Evolutionary conservation across 2,888 invertebrate species (phyloP).

Genomic region (Euplagia quadripunctaria): DNA sequence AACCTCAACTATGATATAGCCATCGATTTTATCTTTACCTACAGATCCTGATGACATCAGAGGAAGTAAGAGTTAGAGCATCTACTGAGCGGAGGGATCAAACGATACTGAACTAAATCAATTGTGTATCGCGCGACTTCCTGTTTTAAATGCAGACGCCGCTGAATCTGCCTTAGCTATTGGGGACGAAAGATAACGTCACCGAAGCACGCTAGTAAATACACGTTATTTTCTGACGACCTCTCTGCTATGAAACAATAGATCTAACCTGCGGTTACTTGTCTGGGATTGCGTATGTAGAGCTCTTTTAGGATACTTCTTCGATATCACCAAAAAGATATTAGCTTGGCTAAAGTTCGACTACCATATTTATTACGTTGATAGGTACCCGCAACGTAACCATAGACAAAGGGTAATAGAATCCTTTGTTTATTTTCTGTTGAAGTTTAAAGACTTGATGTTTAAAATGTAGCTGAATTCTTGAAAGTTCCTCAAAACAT

Average conservation of each 20-base stretch:
- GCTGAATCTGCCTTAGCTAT: too few species aligned
- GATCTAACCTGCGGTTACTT: too few species aligned
- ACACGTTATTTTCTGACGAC: not conserved
- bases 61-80: not conserved
- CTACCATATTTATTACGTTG: not conserved
- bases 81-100: too few species aligned
- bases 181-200: not conserved
- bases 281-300: not conserved
- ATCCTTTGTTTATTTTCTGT: too few species aligned
- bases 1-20: too few species aligned
- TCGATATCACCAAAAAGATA: not conserved
- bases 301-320: too few species aligned
- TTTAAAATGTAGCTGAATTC: not conserved
- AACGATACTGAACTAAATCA: too few species aligned
- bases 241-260: not conserved
- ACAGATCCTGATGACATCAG: not conserved
- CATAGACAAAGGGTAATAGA: too few species aligned
- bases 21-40: not conserved
- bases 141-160: too few species aligned
- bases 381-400: too few species aligned
- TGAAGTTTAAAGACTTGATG: too few species aligned
- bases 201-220: not conserved
- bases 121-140: too few species aligned
- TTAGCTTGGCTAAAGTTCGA: not conserved
- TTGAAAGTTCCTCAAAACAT: constrained; percentile 7